These are phyloP conservation scores for Suncus etruscus DNA, from an alignment of 2,113 vertebrate species.

Conservation along the genomic window DNA sequence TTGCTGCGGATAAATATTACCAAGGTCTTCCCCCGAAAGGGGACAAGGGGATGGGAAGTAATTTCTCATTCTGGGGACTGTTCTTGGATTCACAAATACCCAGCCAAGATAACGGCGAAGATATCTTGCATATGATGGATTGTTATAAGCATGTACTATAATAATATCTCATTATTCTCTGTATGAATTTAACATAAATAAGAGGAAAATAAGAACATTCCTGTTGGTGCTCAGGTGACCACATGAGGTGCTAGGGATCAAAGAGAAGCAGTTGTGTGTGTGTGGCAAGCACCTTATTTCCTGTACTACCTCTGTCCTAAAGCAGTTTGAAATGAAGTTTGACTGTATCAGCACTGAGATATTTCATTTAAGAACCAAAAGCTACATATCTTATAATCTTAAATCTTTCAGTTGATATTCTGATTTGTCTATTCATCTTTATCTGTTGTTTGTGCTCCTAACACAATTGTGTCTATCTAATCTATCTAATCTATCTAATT, in stretches of 20 bases:
- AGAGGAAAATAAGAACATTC: not conserved
- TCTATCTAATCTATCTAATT: not conserved
- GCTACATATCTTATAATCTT: no score
- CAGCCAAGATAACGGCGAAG: no score
- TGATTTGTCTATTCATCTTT: not conserved
- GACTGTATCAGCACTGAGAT: not conserved
- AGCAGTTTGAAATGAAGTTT: not conserved
- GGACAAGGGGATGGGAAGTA: no score
- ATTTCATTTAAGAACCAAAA: not conserved
- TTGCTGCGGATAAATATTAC: no score
- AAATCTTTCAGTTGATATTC: not conserved
- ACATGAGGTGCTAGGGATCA: no score
- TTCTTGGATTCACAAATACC: no score
- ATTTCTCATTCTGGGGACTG: no score
- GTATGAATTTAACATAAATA: conserved; percentile 64
- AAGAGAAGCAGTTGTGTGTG: no score
- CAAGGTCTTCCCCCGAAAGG: no score
- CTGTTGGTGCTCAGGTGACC: no score
- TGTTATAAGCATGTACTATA: conserved; percentile 58
- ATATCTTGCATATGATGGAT: no score
- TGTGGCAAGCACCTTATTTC: no score
- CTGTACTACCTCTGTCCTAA: conserved; percentile 29
- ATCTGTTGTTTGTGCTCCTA: not conserved
- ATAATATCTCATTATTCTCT: conserved; percentile 31
- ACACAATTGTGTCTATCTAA: not conserved